These are phyloP conservation scores for Calyptomena viridis DNA, from an alignment of 2,113 vertebrate species.

Conservation along the genomic window DNA sequence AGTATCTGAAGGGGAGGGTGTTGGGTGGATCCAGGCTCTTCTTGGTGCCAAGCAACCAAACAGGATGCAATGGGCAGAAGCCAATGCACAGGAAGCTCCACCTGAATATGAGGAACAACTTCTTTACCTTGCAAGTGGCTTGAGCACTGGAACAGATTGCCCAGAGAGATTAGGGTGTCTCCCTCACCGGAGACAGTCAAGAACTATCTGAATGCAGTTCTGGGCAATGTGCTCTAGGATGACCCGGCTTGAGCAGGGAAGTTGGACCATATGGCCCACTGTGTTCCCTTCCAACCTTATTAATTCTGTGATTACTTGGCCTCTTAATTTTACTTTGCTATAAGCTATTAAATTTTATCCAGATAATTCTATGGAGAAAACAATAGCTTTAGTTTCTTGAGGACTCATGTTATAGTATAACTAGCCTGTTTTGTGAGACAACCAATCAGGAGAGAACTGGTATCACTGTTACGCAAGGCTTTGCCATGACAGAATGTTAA, in stretches of 20 bases:
- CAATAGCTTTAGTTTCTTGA: neutral
- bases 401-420: neutral
- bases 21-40: neutral
- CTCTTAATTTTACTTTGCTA: neutral
- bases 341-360: neutral
- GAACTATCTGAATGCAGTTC: neutral
- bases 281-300: neutral
- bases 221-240: neutral
- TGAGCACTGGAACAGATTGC: neutral
- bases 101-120: neutral
- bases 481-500: neutral
- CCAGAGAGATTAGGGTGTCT: neutral
- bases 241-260: neutral
- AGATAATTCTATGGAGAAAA: neutral
- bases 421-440: neutral
- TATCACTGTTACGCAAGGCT: neutral
- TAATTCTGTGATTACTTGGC: neutral
- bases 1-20: neutral
- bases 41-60: neutral
- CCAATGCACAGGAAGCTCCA: neutral
- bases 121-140: too few relatives aligned
- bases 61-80: neutral
- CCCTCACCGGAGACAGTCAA: neutral
- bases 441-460: neutral
- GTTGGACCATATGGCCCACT: neutral